A percentile compares a stretch with the other conserved stretches of the same genome.
Conservation (phyloP, 1,140 invertebrate genomes). For the Limonius californicus region DNA sequence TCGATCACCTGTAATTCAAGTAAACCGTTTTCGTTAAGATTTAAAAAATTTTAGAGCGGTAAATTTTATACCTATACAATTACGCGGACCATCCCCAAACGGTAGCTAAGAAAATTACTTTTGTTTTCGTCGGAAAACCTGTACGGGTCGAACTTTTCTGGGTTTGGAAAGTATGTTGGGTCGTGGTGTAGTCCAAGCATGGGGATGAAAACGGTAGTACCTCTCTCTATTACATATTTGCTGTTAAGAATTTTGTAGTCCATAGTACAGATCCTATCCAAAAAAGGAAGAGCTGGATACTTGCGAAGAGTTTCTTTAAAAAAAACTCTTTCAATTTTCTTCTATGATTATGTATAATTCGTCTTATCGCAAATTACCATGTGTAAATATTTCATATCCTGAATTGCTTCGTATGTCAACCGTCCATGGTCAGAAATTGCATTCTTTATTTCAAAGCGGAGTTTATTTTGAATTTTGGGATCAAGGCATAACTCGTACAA, state of each 20-base stretch:
- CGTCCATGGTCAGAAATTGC: constrained; percentile 47
- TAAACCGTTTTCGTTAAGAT: no score
- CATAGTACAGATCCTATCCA: constrained; percentile 43
- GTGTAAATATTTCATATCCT: constrained; percentile 59
- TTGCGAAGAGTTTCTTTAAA: constrained; percentile 30
- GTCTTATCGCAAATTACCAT: constrained; percentile 54
- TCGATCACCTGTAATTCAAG: constrained; percentile 29
- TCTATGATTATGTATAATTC: no score
- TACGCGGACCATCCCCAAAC: constrained; percentile 59
- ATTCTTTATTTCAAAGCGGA: constrained; percentile 54
- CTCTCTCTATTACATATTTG: constrained; percentile 30
- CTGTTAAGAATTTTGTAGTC: constrained; percentile 45
- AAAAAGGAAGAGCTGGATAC: constrained; percentile 23
- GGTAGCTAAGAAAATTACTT: constrained; percentile 37
- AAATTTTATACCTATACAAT: constrained; percentile 53
- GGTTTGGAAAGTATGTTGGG: constrained; percentile 54
- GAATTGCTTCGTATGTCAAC: constrained; percentile 59
- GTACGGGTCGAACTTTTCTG: constrained; percentile 61
- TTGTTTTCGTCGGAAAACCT: constrained; percentile 50
- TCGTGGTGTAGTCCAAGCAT: constrained; percentile 45
- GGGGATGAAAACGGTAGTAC: constrained; percentile 41
- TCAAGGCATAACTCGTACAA: constrained; percentile 63
- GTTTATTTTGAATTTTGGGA: constrained; percentile 49
- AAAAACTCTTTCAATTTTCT: background rate
- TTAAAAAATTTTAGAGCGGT: no score